These are phyloP conservation scores for Dicrostonyx torquatus DNA, from an alignment of 2,797 vertebrate species.

Conservation along the genomic window DNA sequence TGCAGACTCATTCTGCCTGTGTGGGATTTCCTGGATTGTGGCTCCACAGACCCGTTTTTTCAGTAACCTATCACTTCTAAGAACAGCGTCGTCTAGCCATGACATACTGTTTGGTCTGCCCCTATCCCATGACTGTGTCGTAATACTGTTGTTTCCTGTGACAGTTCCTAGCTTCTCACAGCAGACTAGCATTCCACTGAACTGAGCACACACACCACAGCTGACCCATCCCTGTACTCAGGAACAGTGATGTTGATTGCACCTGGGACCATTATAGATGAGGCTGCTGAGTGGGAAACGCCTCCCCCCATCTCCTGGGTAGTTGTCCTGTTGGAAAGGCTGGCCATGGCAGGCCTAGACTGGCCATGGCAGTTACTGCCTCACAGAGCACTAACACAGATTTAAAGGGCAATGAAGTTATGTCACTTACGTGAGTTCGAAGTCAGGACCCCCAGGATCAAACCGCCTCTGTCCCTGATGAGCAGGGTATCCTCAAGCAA, in stretches of 20 bases:
- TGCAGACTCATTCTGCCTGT: neutral
- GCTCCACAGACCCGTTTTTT: neutral
- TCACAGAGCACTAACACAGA: neutral
- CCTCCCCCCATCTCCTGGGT: rapidly evolving
- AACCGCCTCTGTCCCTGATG: neutral
- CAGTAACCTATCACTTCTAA: neutral
- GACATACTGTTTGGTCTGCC: neutral
- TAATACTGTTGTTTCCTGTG: neutral
- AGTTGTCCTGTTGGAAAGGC: neutral
- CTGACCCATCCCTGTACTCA: neutral
- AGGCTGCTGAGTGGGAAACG: neutral
- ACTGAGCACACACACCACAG: neutral
- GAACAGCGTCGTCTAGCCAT: neutral
- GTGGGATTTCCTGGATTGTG: neutral
- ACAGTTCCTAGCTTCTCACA: neutral
- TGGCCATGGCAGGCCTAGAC: neutral
- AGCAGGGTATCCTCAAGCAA: neutral
- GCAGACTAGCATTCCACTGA: neutral
- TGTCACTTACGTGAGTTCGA: neutral
- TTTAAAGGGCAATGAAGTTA: neutral
- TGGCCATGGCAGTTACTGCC: neutral
- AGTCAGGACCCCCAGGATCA: neutral
- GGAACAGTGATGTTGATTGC: neutral
- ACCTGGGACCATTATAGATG: neutral
- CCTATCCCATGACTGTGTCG: neutral